A percentile compares a stretch with the other conserved stretches of the same genome.
phyloP scores from a whole-genome alignment of 2,113 vertebrate genomes.

The Hyperopisus bebe region DNA sequence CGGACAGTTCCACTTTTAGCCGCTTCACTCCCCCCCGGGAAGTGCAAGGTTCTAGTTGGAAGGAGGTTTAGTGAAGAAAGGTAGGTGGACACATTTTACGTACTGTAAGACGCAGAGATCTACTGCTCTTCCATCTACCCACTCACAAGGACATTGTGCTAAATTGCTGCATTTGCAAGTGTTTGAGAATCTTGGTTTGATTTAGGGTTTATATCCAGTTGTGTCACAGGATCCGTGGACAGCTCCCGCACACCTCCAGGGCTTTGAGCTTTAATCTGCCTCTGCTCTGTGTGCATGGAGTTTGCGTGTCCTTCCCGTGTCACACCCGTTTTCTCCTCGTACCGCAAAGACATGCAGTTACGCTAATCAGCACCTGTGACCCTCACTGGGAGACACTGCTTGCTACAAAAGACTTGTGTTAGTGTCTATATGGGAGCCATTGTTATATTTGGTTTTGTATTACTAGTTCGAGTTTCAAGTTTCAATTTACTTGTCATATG shows the following conservation, averaged over 20 bases:
- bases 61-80: constrained; percentile 85
- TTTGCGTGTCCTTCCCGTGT: background rate
- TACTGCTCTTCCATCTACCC: background rate
- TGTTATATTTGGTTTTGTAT: background rate
- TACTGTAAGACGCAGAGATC: background rate
- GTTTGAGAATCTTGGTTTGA: background rate
- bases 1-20: constrained; percentile 86
- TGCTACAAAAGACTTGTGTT: background rate
- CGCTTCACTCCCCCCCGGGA: constrained; percentile 83
- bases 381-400: background rate
- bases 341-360: background rate
- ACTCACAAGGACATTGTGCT: background rate
- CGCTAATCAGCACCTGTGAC: background rate
- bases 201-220: background rate
- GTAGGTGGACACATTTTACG: constrained; percentile 50
- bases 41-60: constrained; percentile 83
- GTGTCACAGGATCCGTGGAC: background rate
- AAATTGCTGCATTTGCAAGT: background rate
- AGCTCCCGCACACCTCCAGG: background rate
- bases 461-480: background rate
- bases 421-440: background rate
- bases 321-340: background rate
- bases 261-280: background rate
- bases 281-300: background rate
- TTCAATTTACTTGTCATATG: too few relatives aligned